phyloP scores from a whole-genome alignment of 2,888 invertebrate species.

The Coelinius sp. region DNA sequence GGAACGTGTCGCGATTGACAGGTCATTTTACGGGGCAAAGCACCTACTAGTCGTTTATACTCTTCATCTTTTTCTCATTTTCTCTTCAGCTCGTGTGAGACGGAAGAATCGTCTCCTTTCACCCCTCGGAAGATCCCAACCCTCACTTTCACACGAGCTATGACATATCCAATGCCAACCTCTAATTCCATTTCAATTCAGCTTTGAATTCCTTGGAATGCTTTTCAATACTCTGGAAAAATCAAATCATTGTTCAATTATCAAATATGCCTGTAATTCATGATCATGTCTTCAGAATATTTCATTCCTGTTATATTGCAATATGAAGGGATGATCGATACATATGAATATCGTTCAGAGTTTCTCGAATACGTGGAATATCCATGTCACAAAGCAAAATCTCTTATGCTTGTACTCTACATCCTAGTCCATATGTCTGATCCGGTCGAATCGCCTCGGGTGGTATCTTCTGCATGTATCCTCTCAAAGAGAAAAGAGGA shows the following conservation, averaged over 20 bases:
- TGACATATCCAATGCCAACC: not conserved
- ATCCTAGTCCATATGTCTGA: conserved; percentile 20
- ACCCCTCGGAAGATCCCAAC: not conserved
- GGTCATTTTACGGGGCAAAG: conserved; percentile 26
- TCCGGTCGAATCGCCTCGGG: conserved; percentile 31
- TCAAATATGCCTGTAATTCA: not conserved
- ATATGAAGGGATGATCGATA: not conserved
- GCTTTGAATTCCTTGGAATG: not conserved
- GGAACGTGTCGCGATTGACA: conserved; percentile 42
- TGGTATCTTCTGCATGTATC: conserved; percentile 31
- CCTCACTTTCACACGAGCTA: not conserved
- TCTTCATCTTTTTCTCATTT: not conserved
- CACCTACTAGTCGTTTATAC: conserved; percentile 17
- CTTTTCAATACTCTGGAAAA: not conserved
- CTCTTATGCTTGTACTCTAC: conserved; percentile 31
- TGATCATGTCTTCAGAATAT: not conserved
- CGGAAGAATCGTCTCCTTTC: not conserved
- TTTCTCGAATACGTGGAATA: not conserved
- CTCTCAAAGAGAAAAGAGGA: conserved; percentile 41
- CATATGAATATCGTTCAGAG: not conserved
- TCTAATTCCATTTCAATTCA: not conserved
- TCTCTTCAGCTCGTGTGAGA: not conserved
- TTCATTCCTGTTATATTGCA: not conserved
- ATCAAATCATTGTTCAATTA: too few species aligned
- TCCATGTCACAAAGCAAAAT: conserved; percentile 23